Percentiles rank a stretch among this genome's conserved stretches.
Conservation (phyloP, 2,888 invertebrate genomes). For the Lasius platythorax region DNA sequence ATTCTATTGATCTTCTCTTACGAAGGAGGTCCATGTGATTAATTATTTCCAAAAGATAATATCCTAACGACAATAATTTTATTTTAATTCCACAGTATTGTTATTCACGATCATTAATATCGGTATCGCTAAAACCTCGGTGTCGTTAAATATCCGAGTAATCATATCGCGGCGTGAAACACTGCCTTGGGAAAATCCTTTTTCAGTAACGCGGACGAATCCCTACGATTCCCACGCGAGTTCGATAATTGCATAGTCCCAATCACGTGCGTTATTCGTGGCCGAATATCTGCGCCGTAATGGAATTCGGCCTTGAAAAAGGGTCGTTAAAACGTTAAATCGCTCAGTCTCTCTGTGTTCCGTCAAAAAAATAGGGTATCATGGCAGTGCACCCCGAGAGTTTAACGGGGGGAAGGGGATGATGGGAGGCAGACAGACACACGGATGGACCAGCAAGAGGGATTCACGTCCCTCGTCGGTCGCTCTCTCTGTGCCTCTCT, state of each 20-base stretch:
- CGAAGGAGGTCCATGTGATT: background rate
- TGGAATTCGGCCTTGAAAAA: conserved; percentile 33
- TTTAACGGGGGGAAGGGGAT: background rate
- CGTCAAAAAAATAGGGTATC: conserved; percentile 26
- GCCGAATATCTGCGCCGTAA: background rate
- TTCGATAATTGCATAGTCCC: conserved; percentile 17
- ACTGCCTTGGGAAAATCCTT: background rate
- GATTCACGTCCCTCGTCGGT: conserved; percentile 19
- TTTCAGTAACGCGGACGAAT: background rate
- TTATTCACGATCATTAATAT: background rate
- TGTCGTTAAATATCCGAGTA: background rate
- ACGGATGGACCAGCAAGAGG: conserved; percentile 11
- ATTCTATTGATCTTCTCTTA: conserved; percentile 7
- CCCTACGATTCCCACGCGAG: background rate
- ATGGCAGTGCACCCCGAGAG: background rate
- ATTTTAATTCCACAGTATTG: background rate
- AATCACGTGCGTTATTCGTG: conserved; percentile 18
- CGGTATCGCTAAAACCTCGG: background rate
- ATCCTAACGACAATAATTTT: background rate
- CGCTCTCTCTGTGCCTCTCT: background rate
- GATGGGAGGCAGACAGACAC: background rate
- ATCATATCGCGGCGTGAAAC: background rate
- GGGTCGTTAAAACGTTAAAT: conserved; percentile 50
- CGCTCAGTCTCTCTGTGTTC: background rate
- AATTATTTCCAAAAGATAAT: background rate